Evolutionary conservation across 1,140 invertebrate genomes (phyloP).

Genomic region (Neelides sp.): DNA sequence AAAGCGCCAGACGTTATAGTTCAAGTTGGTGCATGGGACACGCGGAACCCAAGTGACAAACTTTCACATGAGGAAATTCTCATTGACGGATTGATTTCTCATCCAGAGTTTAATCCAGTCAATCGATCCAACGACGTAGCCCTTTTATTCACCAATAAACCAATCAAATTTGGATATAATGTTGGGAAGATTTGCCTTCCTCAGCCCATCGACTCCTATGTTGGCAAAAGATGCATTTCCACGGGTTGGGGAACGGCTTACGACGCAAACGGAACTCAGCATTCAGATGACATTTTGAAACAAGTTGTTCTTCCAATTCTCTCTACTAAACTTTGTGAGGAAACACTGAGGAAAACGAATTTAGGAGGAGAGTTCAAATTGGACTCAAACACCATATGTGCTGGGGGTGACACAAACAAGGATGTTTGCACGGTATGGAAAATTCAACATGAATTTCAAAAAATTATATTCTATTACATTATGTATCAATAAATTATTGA

Average conservation of each 20-base stretch:
- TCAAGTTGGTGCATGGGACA: slow-evolving; percentile 71
- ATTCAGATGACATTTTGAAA: neutral
- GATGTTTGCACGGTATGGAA: slow-evolving; percentile 5
- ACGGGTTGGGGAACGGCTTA: slow-evolving; percentile 16
- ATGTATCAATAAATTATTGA: too few relatives aligned
- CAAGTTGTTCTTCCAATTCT: neutral
- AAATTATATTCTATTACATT: too few relatives aligned
- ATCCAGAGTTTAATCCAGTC: slow-evolving; percentile 54
- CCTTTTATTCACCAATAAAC: slow-evolving; percentile 41
- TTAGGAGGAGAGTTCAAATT: neutral
- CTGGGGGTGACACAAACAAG: slow-evolving; percentile 5
- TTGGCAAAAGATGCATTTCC: slow-evolving; percentile 12
- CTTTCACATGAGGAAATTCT: slow-evolving; percentile 51
- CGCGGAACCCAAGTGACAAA: slow-evolving; percentile 56
- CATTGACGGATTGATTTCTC: slow-evolving; percentile 52
- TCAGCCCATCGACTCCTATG: slow-evolving; percentile 11
- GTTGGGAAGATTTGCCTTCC: slow-evolving; percentile 18
- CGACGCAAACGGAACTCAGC: neutral
- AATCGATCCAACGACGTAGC: slow-evolving; percentile 56
- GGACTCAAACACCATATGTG: slow-evolving; percentile 3
- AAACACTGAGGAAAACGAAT: neutral
- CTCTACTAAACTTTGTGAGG: neutral
- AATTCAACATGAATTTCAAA: too few relatives aligned
- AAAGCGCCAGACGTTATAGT: slow-evolving; percentile 53
- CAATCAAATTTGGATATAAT: slow-evolving; percentile 20